Conservation (phyloP, 1,140 invertebrate genomes). For the Drosophila willistoni region DNA sequence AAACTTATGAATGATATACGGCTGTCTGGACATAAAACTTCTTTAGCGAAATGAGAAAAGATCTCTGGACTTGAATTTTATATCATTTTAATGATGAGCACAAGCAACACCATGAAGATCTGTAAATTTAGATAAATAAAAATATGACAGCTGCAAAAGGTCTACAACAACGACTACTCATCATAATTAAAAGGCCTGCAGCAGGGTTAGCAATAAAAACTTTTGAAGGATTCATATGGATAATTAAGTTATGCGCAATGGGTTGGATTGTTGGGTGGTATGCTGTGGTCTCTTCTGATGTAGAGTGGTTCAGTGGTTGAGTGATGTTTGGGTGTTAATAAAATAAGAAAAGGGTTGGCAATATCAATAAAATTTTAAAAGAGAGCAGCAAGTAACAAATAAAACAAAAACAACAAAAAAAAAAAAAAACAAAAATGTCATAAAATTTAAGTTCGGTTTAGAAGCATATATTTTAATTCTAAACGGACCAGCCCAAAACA, state of each 20-base stretch:
- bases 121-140: slow-evolving; percentile 69
- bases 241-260: slow-evolving; percentile 71
- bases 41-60: slow-evolving; percentile 50
- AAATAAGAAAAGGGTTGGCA: slow-evolving; percentile 7
- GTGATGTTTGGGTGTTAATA: slow-evolving; percentile 3
- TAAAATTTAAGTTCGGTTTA: slow-evolving; percentile 30
- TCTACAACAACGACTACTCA: slow-evolving; percentile 49
- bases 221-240: slow-evolving; percentile 75
- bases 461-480: slow-evolving; percentile 50
- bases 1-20: slow-evolving; percentile 65
- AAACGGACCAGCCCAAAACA: slow-evolving; percentile 24
- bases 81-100: slow-evolving; percentile 69
- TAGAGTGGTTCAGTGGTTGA: slow-evolving; percentile 37
- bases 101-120: slow-evolving; percentile 60
- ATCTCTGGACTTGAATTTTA: slow-evolving; percentile 45
- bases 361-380: slow-evolving; percentile 56
- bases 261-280: slow-evolving; percentile 37
- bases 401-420: background rate
- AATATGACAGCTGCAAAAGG: slow-evolving; percentile 71
- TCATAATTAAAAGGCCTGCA: slow-evolving; percentile 68
- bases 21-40: slow-evolving; percentile 65
- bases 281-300: slow-evolving; percentile 29
- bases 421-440: background rate
- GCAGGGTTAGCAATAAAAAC: slow-evolving; percentile 59
- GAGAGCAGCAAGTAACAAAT: slow-evolving; percentile 2